Base-by-base conservation (phyloP, 2,797 vertebrate genomes). In the Pelochelys cantorii region DNA sequence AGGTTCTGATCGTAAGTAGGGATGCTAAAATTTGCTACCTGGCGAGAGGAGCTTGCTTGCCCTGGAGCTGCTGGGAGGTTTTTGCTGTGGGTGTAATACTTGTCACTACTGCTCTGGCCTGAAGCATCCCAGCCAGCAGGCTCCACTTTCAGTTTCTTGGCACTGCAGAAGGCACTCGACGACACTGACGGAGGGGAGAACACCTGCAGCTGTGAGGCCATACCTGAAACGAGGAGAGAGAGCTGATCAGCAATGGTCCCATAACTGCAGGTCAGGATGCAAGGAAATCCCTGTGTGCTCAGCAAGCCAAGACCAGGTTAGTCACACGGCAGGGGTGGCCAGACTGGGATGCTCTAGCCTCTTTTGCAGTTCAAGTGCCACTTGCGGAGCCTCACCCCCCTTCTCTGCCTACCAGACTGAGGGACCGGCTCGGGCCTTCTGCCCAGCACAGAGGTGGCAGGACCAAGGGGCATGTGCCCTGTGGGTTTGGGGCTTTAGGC, bases 91-190 rank as follows among this genome's bases (percentile, higher is more conserved):
- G 97, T 95, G 96, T 99, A 99, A 98, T 99, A 99, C 95, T 98
- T 98, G 97, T 98, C 98, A 92, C 99, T 99, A 86, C 98, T 98
- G 97, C 98, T 98, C 97, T 98, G 99, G 98, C 97, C 98, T 97
- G 98, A 99, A 97, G 98, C 98, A 94, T 99, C 99, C 99, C 99
- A 99, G 95, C 97, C 96, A 85, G 98, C 98, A 97, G 99, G 99
- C 98, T 99, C 99, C 95, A 99, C 98, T 98, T 99, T 99, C 81
- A 99, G 98, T 98, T 99, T 99, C 98, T 99, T 99, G 56, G 99
- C 99, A 95, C 99, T 99, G 93, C 98, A 99, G 97, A 99, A 99
- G 98, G 99, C 99, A 97, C 99, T 99, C 98, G 99, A 99, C 97
- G 99, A 99, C 97, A 99, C 98, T 81, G 99, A 99, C 96, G 99